Evolutionary conservation across 92 coral and sea anemone genomes (phyloP).

Genomic region (Phenganax marumi): DNA sequence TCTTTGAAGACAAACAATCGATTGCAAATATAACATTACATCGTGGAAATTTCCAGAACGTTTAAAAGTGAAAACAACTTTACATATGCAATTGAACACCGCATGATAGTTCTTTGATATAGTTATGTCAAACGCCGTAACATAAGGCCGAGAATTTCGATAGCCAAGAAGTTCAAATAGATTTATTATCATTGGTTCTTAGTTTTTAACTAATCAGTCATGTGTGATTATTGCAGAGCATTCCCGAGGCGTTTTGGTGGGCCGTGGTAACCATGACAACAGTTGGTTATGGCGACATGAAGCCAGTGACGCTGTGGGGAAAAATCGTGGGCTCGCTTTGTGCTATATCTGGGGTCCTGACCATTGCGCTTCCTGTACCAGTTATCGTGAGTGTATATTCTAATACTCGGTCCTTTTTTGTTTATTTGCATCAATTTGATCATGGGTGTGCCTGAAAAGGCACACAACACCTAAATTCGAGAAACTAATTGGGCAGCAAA

Average conservation of each 20-base stretch:
- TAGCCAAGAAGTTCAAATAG: neutral
- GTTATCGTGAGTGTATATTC: slow-evolving; percentile 66
- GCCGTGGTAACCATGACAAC: slow-evolving; percentile 99
- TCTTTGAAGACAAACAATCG: neutral
- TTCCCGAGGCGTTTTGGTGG: slow-evolving; percentile 99
- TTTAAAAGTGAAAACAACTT: neutral
- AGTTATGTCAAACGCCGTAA: neutral
- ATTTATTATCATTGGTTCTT: neutral
- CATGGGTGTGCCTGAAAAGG: no score
- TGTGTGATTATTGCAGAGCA: slow-evolving; percentile 50
- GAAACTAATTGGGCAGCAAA: no score
- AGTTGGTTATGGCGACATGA: slow-evolving; percentile 98
- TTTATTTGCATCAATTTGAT: no score
- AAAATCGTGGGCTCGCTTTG: slow-evolving; percentile 97
- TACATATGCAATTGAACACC: neutral
- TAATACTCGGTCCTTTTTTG: neutral
- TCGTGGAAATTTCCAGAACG: slow-evolving; percentile 1
- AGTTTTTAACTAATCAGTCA: neutral
- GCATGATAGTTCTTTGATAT: neutral
- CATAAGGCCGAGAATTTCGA: neutral
- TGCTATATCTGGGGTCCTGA: slow-evolving; percentile 98
- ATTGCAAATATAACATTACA: neutral
- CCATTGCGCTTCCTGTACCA: slow-evolving; percentile 99
- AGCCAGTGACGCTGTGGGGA: slow-evolving; percentile 97
- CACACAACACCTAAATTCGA: no score